These are phyloP conservation scores for Brevipalpus yothersi DNA, from an alignment of 1,140 invertebrate species.

Conservation along the genomic window DNA sequence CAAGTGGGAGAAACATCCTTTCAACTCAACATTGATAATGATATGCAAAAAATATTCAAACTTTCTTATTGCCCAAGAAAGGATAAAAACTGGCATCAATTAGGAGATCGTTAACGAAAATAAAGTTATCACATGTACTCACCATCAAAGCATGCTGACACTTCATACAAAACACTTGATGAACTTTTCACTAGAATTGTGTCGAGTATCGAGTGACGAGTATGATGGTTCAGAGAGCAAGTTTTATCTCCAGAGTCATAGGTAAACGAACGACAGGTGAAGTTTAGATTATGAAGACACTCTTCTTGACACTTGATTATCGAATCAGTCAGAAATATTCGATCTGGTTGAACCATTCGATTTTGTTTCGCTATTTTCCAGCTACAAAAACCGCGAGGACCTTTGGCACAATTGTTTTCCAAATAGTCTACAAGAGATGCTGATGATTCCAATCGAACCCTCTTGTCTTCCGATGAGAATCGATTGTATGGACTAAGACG, in stretches of 20 bases:
- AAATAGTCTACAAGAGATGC: slow-evolving; percentile 17
- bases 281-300: slow-evolving; percentile 7
- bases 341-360: background rate
- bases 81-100: too few relatives aligned
- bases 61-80: too few relatives aligned
- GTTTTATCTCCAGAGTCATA: slow-evolving; percentile 2
- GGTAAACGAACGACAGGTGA: slow-evolving; percentile 9
- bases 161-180: slow-evolving; percentile 6
- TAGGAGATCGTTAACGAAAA: too few relatives aligned
- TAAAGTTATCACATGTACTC: background rate
- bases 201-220: slow-evolving; percentile 3
- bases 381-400: slow-evolving; percentile 10
- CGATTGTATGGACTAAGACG: slow-evolving; percentile 68
- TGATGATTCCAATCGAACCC: slow-evolving; percentile 5
- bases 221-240: slow-evolving; percentile 10
- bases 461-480: slow-evolving; percentile 10
- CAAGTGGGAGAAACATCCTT: too few relatives aligned
- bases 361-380: slow-evolving; percentile 1
- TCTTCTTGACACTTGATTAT: slow-evolving; percentile 7
- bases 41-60: too few relatives aligned
- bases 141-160: slow-evolving; percentile 13
- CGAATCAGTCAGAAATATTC: slow-evolving; percentile 1
- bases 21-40: too few relatives aligned
- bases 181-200: background rate
- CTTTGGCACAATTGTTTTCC: slow-evolving; percentile 25